Evolutionary conservation across 1,140 invertebrate species (phyloP).

Genomic region (Drosophila arawakana): DNA sequence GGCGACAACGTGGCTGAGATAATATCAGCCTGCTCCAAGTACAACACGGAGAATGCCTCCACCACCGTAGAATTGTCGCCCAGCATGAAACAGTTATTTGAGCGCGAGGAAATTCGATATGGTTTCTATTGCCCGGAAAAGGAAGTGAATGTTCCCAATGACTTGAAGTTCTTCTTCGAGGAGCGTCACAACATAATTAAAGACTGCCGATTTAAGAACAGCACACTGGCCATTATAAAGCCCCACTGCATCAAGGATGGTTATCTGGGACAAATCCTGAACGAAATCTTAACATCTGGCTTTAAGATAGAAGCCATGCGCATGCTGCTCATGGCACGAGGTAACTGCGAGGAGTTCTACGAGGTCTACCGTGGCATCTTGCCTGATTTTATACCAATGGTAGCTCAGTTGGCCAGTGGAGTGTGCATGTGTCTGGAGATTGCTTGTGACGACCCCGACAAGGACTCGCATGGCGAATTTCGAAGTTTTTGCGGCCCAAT

Average conservation of each 20-base stretch:
- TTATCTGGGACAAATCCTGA: constrained; percentile 89
- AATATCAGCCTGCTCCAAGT: constrained; percentile 72
- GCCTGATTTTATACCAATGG: constrained; percentile 93
- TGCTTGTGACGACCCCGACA: constrained; percentile 86
- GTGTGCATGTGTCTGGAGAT: constrained; percentile 95
- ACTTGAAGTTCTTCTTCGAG: constrained; percentile 89
- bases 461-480: constrained; percentile 88
- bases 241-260: constrained; percentile 94
- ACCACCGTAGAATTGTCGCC: constrained; percentile 84
- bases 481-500: constrained; percentile 93
- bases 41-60: constrained; percentile 54
- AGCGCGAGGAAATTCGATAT: constrained; percentile 89
- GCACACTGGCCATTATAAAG: constrained; percentile 95
- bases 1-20: constrained; percentile 89
- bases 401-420: constrained; percentile 92
- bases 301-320: constrained; percentile 92
- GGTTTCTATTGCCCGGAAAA: constrained; percentile 89
- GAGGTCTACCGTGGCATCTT: constrained; percentile 97
- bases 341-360: constrained; percentile 95
- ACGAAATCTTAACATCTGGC: constrained; percentile 89
- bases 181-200: constrained; percentile 59
- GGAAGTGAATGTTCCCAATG: constrained; percentile 86
- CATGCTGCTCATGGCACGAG: constrained; percentile 91
- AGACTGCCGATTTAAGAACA: constrained; percentile 59
- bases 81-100: constrained; percentile 90